These are phyloP conservation scores for Casuarius casuarius DNA, from an alignment of 2,113 vertebrate species.

Conservation along the genomic window DNA sequence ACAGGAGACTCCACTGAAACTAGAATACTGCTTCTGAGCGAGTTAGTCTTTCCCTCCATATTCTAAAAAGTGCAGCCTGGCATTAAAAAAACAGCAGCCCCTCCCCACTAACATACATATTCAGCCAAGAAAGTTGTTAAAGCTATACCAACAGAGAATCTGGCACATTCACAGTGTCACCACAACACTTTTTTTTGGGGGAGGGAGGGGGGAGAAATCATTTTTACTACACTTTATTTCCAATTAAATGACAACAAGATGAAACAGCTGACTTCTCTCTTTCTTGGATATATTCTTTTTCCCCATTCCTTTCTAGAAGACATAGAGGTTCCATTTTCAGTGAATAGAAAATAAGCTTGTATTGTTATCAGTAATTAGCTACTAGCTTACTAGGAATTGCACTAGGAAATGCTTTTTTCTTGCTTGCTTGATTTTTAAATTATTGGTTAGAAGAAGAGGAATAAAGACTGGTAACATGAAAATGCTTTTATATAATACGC, in stretches of 20 bases:
- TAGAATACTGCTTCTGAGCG: not conserved
- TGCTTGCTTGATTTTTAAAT: not conserved
- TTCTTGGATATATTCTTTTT: not conserved
- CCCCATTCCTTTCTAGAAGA: not conserved
- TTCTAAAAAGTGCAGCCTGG: not conserved
- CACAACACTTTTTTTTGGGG: not conserved
- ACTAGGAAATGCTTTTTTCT: not conserved
- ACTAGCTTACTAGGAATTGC: not conserved
- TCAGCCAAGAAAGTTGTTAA: not conserved
- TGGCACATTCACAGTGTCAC: rapidly evolving
- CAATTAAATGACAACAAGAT: not conserved
- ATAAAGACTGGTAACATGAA: not conserved
- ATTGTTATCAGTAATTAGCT: not conserved
- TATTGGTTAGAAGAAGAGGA: not conserved
- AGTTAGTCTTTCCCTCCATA: not conserved
- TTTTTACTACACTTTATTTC: not conserved
- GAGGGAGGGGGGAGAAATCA: not conserved
- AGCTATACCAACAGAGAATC: not conserved
- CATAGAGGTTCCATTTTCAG: not conserved
- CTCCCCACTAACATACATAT: not conserved
- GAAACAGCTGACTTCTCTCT: not conserved
- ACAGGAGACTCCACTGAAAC: not conserved
- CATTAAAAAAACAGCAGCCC: not conserved
- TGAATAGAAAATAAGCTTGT: not conserved
- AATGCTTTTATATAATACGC: not conserved